Base-by-base conservation (phyloP, 2,888 invertebrate genomes). In the Danaus chrysippus region DNA sequence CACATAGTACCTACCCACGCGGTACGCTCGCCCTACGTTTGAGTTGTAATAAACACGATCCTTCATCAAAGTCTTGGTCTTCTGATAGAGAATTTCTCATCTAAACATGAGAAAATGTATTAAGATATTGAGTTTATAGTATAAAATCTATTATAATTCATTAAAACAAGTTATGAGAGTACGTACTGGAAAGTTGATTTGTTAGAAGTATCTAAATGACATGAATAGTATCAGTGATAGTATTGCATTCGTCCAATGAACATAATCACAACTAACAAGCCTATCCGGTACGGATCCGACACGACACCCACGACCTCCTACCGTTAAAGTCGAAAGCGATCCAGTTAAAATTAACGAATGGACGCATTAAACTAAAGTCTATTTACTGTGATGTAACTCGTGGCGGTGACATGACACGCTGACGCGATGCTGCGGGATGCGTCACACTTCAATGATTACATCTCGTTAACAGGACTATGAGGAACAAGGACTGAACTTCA, bases 231-330 rank as follows among this genome's bases (percentile, higher is more conserved):
- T 12, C 34, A 61, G 44, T 10, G 53, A 60, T 56, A 60, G 55
- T 56, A 63, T 44, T 59, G 15, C 55, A 53, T 56, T 53, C 56
- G 59, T 54, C 53, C 42, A 59, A 65, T 65, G 58, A 58, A 55
- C 64, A 66, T 66, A 64, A 66, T 63, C 59, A 49, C 54, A 59
- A 59, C 54, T 67, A 67, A 67, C 67, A 65, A 61, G 63, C 58
- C 63, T 68, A 56, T 66, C 67, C 67, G 65, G 61, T 56, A 63
- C 66, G 64, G 66, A 62, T 64, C 62, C 60, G 64, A 62, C 46
- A 55, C 60, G 56, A 58, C 66, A 63, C 67, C 67, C 66, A 68
- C 67, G 42, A 54, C 61, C 68, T 57, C 66, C 66, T 61, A 66
- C 66, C 15, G 44, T 42, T 62, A 46, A 42, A 15, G 19, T 43